These are phyloP conservation scores for Crocuta crocuta DNA, from an alignment of 2,113 vertebrate genomes.

Conservation along the genomic window DNA sequence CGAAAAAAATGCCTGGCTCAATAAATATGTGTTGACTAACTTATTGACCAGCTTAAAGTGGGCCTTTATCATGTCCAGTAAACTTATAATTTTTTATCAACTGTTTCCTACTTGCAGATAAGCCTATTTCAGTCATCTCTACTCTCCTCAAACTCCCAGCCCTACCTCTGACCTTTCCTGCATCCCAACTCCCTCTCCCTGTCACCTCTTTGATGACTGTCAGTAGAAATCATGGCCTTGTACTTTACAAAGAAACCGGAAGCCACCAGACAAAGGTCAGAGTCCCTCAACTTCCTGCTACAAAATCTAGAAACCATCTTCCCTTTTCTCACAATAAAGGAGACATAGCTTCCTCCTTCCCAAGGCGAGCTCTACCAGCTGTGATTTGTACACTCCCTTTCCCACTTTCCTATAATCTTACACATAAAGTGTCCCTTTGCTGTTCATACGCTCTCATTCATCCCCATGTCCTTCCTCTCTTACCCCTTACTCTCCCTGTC, in stretches of 20 bases:
- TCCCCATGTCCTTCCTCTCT: not conserved
- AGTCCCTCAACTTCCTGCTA: not conserved
- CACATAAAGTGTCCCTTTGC: not conserved
- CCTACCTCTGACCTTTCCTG: not conserved
- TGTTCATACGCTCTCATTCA: not conserved
- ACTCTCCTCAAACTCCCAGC: not conserved
- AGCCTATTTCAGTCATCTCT: not conserved
- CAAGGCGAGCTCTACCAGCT: not conserved
- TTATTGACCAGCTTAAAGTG: not conserved
- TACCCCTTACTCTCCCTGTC: too few species aligned
- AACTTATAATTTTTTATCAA: not conserved
- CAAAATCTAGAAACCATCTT: not conserved
- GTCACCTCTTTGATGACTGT: not conserved
- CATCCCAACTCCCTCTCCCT: not conserved
- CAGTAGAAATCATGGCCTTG: not conserved
- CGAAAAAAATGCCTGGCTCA: not conserved
- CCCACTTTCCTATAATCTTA: too few species aligned
- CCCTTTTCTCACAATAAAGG: not conserved
- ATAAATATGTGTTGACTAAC: not conserved
- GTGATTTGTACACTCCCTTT: not conserved
- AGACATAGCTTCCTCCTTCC: not conserved
- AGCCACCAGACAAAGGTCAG: not conserved
- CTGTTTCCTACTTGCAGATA: not conserved
- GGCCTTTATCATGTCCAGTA: not conserved
- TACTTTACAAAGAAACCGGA: not conserved